A percentile compares a stretch with the other conserved stretches of the same genome.
Conservation (phyloP, 2,797 vertebrate species). For the Enteromius thamalakanensis region DNA sequence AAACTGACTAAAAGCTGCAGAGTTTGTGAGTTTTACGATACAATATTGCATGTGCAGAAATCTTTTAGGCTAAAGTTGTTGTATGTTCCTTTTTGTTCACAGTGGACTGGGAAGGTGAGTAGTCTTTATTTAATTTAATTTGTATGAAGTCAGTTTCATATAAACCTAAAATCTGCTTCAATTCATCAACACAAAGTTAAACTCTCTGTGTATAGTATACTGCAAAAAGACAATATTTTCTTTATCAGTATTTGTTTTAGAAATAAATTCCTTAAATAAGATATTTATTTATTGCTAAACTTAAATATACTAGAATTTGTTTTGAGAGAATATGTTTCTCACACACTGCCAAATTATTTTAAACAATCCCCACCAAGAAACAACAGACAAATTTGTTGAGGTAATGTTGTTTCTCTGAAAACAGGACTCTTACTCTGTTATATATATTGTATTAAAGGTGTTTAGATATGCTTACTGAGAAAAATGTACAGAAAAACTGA, state of each 20-base stretch:
- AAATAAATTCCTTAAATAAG: neutral
- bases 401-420: neutral
- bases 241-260: neutral
- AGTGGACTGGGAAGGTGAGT: slow-evolving; percentile 82
- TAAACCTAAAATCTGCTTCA: slow-evolving; percentile 60
- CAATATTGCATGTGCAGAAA: neutral
- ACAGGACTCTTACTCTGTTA: neutral
- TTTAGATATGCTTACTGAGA: neutral
- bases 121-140: slow-evolving; percentile 60
- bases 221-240: neutral
- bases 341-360: neutral
- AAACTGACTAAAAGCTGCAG: neutral
- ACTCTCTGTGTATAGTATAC: slow-evolving; percentile 26
- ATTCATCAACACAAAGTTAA: slow-evolving; percentile 43
- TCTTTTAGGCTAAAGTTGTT: slow-evolving; percentile 28
- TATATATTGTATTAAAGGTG: neutral
- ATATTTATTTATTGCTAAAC: neutral
- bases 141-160: slow-evolving; percentile 56
- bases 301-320: neutral
- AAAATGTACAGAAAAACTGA: neutral
- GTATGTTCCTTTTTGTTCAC: slow-evolving; percentile 69
- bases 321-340: neutral
- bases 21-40: neutral
- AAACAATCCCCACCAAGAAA: neutral
- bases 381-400: neutral